These are phyloP conservation scores for Dromas ardeola DNA, from an alignment of 2,113 vertebrate genomes.

Conservation along the genomic window DNA sequence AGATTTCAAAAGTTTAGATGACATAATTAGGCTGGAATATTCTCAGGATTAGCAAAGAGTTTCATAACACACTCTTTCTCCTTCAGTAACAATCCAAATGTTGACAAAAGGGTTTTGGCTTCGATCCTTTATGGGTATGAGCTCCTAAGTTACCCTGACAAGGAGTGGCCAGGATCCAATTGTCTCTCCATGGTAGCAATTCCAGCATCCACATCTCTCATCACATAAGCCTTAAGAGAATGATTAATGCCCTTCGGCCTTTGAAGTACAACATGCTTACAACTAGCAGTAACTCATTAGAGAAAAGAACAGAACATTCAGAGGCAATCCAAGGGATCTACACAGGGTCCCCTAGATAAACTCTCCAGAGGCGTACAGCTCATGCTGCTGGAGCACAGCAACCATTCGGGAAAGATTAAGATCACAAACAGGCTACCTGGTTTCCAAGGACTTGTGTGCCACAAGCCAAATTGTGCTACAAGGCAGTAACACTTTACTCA, in stretches of 20 bases:
- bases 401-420: background rate
- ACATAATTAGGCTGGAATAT: background rate
- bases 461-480: background rate
- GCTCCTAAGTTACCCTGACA: background rate
- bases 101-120: slow-evolving; percentile 43
- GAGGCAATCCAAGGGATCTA: slow-evolving; percentile 11
- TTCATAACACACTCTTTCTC: background rate
- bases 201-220: background rate
- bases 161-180: slow-evolving; percentile 13
- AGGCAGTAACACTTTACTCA: background rate
- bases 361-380: background rate
- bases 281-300: slow-evolving; percentile 26
- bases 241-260: background rate
- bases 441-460: background rate
- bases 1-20: slow-evolving; percentile 19
- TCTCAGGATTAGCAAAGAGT: background rate
- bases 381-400: background rate
- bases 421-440: background rate
- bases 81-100: slow-evolving; percentile 2
- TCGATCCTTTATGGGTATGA: background rate
- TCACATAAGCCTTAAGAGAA: background rate
- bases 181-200: background rate
- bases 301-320: slow-evolving; percentile 2
- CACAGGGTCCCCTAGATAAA: background rate
- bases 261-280: slow-evolving; percentile 25